Evolutionary conservation across 2,888 invertebrate species (phyloP).

Genomic region (Dolichopus griseipennis): DNA sequence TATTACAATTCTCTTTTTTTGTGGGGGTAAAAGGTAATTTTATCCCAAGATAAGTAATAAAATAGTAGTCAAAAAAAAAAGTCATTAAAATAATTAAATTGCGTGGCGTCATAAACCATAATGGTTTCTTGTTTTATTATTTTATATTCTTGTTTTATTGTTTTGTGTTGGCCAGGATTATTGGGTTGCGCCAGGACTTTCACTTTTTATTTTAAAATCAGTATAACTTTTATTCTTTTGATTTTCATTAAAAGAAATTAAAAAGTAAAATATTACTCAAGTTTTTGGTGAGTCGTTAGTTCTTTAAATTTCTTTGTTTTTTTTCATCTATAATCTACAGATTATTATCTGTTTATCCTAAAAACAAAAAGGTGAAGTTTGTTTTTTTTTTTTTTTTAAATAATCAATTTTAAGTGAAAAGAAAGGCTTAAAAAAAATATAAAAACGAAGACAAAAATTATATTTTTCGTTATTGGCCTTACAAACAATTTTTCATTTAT

Average conservation of each 20-base stretch:
- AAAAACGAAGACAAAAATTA: no score
- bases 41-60: not conserved
- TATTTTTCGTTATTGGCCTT: no score
- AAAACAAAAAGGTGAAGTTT: no score
- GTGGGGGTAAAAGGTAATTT: not conserved
- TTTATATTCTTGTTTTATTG: no score
- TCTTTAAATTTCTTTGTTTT: not conserved
- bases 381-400: not conserved
- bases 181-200: not conserved
- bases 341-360: no score
- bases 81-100: conserved; percentile 6
- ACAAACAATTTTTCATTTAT: no score
- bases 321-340: not conserved
- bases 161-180: not conserved
- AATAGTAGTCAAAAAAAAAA: not conserved
- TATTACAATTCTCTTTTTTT: not conserved
- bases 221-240: not conserved
- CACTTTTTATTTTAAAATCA: not conserved
- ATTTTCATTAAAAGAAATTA: not conserved
- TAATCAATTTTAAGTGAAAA: not conserved
- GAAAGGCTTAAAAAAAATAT: not conserved
- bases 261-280: not conserved
- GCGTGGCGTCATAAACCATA: not conserved
- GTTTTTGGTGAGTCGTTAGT: not conserved
- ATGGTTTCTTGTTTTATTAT: no score